phyloP scores from a whole-genome alignment of 2,888 invertebrate species.

The Dorcus parallelipipedus region DNA sequence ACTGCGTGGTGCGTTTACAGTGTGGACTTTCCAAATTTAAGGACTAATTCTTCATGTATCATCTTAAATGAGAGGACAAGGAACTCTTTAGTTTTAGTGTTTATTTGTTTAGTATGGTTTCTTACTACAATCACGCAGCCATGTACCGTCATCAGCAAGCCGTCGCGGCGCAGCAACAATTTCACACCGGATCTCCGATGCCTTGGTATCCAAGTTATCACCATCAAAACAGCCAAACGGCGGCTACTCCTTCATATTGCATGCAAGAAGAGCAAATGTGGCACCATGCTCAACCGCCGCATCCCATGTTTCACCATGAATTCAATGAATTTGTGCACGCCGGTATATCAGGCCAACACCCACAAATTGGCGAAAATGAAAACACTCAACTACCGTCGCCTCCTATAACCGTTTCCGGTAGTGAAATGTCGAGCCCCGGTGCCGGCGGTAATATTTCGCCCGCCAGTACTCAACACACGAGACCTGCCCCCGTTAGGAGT shows the following conservation, averaged over 20 bases:
- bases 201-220: slow-evolving; percentile 52
- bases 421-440: slow-evolving; percentile 61
- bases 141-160: slow-evolving; percentile 34
- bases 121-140: slow-evolving; percentile 67
- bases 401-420: slow-evolving; percentile 57
- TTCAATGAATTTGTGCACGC: slow-evolving; percentile 45
- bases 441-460: slow-evolving; percentile 43
- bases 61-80: slow-evolving; percentile 2
- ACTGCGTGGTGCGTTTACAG: slow-evolving; percentile 3
- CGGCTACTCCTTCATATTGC: slow-evolving; percentile 32
- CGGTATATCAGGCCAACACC: slow-evolving; percentile 53
- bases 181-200: slow-evolving; percentile 36
- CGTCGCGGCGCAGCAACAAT: slow-evolving; percentile 51
- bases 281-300: slow-evolving; percentile 48
- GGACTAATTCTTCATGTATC: neutral
- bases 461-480: slow-evolving; percentile 40
- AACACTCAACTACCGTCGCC: slow-evolving; percentile 54
- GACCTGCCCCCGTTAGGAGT: slow-evolving; percentile 71
- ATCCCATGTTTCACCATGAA: slow-evolving; percentile 51
- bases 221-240: slow-evolving; percentile 45
- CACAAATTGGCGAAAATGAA: slow-evolving; percentile 41
- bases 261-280: slow-evolving; percentile 46
- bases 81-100: slow-evolving; percentile 3
- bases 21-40: neutral
- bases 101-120: slow-evolving; percentile 57